Percentiles rank a stretch among this genome's conserved stretches.
phyloP scores from a whole-genome alignment of 2,113 vertebrate species.

The Grallaria varia region DNA sequence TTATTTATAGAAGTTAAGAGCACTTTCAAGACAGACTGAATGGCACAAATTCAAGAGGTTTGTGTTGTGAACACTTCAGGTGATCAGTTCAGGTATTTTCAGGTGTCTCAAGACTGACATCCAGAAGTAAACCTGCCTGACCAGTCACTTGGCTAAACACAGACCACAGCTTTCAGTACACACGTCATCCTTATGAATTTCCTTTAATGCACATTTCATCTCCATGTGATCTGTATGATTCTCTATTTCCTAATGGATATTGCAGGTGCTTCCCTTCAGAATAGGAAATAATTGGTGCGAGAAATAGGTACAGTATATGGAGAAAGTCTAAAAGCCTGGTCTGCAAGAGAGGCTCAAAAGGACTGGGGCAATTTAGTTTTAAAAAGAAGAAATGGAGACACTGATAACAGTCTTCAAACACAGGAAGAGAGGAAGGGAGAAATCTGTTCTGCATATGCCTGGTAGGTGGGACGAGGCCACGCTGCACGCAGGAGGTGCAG shows the following conservation, averaged over 20 bases:
- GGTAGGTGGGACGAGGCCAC: background rate
- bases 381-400: background rate
- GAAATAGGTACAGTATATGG: accelerated
- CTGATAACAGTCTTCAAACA: background rate
- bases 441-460: background rate
- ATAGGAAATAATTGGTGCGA: background rate
- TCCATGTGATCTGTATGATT: background rate
- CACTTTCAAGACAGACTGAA: background rate
- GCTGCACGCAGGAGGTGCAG: background rate
- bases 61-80: background rate
- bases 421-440: background rate
- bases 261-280: background rate
- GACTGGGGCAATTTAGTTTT: background rate
- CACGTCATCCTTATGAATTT: background rate
- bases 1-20: background rate
- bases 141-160: background rate
- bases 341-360: background rate
- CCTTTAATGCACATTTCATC: background rate
- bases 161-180: background rate
- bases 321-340: background rate
- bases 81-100: background rate
- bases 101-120: background rate
- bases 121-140: background rate
- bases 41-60: background rate
- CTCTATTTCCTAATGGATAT: background rate